These are phyloP conservation scores for Chinchilla lanigera DNA, from an alignment of 2,113 vertebrate species.

Conservation along the genomic window DNA sequence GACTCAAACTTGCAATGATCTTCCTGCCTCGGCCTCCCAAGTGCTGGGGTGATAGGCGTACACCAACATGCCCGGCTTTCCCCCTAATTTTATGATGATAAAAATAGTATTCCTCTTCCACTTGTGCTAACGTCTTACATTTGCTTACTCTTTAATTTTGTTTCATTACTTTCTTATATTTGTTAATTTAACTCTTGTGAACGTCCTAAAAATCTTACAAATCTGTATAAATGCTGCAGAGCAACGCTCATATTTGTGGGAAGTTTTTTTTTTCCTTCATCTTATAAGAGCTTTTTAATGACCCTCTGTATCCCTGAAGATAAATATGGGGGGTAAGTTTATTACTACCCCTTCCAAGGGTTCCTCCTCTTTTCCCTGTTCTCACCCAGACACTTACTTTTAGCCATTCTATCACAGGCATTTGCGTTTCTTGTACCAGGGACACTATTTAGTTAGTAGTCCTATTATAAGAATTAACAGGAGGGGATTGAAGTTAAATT, in stretches of 20 bases:
- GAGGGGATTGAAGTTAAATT: constrained; percentile 31
- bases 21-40: too few relatives aligned
- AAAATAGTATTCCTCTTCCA: not conserved
- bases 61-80: too few relatives aligned
- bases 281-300: constrained; percentile 18
- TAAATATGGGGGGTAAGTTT: not conserved
- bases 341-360: constrained; percentile 1
- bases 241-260: not conserved
- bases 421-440: constrained; percentile 43
- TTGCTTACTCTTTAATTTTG: constrained; percentile 42
- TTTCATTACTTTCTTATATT: constrained; percentile 28
- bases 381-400: not conserved
- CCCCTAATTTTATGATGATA: constrained; percentile 9
- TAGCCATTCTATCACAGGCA: constrained; percentile 20
- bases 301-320: not conserved
- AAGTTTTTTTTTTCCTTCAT: not conserved
- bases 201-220: not conserved
- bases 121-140: not conserved
- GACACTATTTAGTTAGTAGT: constrained; percentile 39
- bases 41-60: too few relatives aligned
- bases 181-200: not conserved
- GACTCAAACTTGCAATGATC: too few relatives aligned
- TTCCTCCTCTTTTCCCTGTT: not conserved
- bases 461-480: constrained; percentile 34
- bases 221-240: not conserved